These are phyloP conservation scores for Ennomos quercinarius DNA, from an alignment of 2,888 invertebrate genomes.

Conservation along the genomic window DNA sequence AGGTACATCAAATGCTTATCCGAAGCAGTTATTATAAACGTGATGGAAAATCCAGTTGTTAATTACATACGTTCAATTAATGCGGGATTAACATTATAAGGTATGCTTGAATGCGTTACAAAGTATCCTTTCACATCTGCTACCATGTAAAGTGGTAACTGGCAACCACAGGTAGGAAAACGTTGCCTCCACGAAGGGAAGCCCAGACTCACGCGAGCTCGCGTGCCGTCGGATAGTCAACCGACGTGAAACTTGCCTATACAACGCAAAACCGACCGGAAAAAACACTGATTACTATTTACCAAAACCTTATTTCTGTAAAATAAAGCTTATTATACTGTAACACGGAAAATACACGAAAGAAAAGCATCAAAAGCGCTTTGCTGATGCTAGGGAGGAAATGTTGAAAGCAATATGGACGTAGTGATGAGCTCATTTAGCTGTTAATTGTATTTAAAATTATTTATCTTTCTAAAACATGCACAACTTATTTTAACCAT, in stretches of 20 bases:
- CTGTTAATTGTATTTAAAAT: slow-evolving; percentile 51
- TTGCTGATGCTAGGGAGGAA: slow-evolving; percentile 36
- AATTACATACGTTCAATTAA: too few species aligned
- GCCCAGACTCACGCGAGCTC: slow-evolving; percentile 64
- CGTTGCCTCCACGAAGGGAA: slow-evolving; percentile 52
- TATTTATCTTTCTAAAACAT: slow-evolving; percentile 47
- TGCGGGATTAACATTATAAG: neutral
- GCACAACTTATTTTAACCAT: slow-evolving; percentile 27
- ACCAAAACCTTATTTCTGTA: slow-evolving; percentile 47
- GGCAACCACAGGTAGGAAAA: slow-evolving; percentile 53
- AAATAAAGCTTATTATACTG: slow-evolving; percentile 44
- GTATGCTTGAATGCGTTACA: slow-evolving; percentile 42
- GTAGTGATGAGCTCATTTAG: slow-evolving; percentile 54
- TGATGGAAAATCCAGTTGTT: too few species aligned
- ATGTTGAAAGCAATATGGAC: slow-evolving; percentile 53
- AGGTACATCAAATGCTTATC: too few species aligned
- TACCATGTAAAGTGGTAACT: slow-evolving; percentile 45
- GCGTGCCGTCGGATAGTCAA: slow-evolving; percentile 74
- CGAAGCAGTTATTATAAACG: too few species aligned
- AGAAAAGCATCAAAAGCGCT: slow-evolving; percentile 5
- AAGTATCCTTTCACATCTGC: slow-evolving; percentile 45
- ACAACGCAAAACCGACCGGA: slow-evolving; percentile 60
- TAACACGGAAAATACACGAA: slow-evolving; percentile 2
- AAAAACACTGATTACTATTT: slow-evolving; percentile 57
- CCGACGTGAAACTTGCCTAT: slow-evolving; percentile 56